Conservation (phyloP, 2,888 invertebrate species). For the Ophioninae sp. region DNA sequence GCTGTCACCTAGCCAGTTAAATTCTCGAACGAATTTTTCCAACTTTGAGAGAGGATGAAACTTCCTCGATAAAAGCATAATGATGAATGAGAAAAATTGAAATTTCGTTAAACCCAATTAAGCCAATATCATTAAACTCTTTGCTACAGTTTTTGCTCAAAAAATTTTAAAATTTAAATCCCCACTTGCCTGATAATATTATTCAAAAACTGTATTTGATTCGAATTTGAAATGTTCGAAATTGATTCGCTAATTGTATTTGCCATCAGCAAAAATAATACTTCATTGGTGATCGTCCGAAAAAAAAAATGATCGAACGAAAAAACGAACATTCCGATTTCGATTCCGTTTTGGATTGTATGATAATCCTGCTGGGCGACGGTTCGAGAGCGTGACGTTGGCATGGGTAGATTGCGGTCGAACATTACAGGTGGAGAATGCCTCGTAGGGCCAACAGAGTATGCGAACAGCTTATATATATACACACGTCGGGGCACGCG, state of each 20-base stretch:
- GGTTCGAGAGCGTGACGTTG: not conserved
- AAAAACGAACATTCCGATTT: not conserved
- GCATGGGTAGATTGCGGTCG: not conserved
- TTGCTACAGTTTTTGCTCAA: not conserved
- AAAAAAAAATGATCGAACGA: not conserved
- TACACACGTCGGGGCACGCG: slow-evolving; percentile 66
- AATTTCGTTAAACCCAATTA: not conserved
- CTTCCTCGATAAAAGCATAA: too few species aligned
- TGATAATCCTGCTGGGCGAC: not conserved
- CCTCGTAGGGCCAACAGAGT: slow-evolving; percentile 32
- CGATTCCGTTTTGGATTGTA: not conserved
- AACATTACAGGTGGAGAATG: not conserved
- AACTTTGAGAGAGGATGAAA: too few species aligned
- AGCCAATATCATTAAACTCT: not conserved
- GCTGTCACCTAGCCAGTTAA: too few species aligned
- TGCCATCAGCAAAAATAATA: not conserved
- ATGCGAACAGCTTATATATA: not conserved
- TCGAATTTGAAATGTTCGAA: too few species aligned
- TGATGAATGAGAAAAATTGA: too few species aligned
- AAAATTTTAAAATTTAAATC: not conserved
- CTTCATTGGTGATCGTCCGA: not conserved
- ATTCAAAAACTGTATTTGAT: too few species aligned
- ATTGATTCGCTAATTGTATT: not conserved
- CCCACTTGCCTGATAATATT: not conserved
- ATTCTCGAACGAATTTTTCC: too few species aligned